Evolutionary conservation across 2,888 invertebrate genomes (phyloP), one percentile per base, ranked within the genome.

Genomic region (Mylabris sibirica): DNA sequence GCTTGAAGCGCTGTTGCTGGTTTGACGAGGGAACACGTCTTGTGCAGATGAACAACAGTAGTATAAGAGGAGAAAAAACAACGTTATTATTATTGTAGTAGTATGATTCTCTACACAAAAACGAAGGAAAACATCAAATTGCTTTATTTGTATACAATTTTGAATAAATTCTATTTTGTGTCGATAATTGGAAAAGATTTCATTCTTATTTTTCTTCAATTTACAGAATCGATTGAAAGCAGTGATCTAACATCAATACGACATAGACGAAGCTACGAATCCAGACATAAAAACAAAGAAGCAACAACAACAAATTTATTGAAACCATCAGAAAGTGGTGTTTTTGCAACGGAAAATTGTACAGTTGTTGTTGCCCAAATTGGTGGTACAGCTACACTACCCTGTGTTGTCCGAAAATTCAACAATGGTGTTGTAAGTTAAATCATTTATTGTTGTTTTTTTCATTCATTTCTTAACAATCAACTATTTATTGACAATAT

Each of bases 381-480:
- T 67, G 87, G 86, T 62, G 86, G 87, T 69, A 87, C 87, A 66
- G 87, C 87, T 30, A 85, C 86, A 60, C 78, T 88, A 65, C 87
- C 87, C 0, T 88, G 88, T 76, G 84, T 86, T 71, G 86, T 87
- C 64, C 79, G 85, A 68, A 87, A 87, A 78, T 86, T 86, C 75
- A 87, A 85, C 74, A 87, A 85, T 66, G 87, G 87, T 64, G 87
- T 87, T 79, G 88, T 88, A 79, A 86, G 87, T 85, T 61, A 8
- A 30, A 30, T 64, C 41, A 41, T 59, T 30, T 61, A 26, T 44
- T 44, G 44, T 44, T 44, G n/a, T 26, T 22, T 59, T 44, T 38
- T 38, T 11, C 38, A 14, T 14, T 11, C 14, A 38, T 14, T 4
- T 38, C 38, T 38, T 9, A 38, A 38, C 30, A 30, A 30, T 30